phyloP scores from a whole-genome alignment of 2,797 vertebrate species.

The Coreius guichenoti region DNA sequence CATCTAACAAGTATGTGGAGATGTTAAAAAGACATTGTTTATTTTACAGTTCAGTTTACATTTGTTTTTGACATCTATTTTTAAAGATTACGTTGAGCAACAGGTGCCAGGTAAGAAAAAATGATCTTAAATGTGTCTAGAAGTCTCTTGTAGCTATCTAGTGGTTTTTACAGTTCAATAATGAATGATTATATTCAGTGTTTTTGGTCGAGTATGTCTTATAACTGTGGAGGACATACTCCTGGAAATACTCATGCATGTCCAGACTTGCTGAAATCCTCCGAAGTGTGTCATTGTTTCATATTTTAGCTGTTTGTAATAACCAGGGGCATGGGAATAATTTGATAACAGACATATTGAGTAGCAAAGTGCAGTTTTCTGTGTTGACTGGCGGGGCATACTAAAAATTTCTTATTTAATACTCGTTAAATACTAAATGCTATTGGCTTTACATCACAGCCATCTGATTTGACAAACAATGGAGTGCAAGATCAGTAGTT shows the following conservation, averaged over 20 bases:
- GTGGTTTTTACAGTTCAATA: background rate
- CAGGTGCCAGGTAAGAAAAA: conserved; percentile 5
- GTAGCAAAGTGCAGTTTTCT: background rate
- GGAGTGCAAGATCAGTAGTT: background rate
- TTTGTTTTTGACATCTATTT: background rate
- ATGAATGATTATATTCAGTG: background rate
- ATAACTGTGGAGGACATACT: background rate
- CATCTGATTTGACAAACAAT: background rate
- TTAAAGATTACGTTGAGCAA: conserved; percentile 20
- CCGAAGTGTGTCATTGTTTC: background rate
- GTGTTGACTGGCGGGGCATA: background rate
- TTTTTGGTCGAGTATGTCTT: background rate
- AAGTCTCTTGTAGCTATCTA: background rate
- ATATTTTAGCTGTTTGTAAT: background rate
- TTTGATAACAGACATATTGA: no score
- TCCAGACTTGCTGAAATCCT: conserved; percentile 8
- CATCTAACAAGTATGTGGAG: background rate
- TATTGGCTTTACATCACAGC: background rate
- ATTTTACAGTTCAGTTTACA: background rate
- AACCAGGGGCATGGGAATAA: background rate
- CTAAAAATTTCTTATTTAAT: background rate
- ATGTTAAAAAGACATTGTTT: background rate
- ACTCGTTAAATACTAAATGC: no score
- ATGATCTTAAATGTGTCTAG: background rate
- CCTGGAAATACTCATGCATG: background rate